These are phyloP conservation scores for Odontocolon sp. DNA, from an alignment of 2,888 invertebrate genomes.

Conservation along the genomic window DNA sequence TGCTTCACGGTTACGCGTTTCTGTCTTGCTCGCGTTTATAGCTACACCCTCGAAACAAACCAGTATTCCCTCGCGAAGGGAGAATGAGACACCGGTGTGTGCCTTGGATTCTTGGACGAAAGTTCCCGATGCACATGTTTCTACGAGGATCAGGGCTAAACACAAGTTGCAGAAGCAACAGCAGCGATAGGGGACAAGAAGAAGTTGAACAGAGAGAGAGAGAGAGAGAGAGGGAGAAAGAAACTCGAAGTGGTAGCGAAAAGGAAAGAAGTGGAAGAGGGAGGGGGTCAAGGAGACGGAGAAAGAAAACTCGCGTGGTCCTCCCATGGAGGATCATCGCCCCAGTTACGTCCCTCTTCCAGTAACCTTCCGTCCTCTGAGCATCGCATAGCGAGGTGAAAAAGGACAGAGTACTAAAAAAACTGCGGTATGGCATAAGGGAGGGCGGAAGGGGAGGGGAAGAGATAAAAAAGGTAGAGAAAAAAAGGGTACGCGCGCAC, in stretches of 20 bases:
- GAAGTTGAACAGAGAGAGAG: slow-evolving; percentile 49
- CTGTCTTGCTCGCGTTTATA: slow-evolving; percentile 31
- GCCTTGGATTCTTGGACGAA: slow-evolving; percentile 48
- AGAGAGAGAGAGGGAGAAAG: slow-evolving; percentile 25
- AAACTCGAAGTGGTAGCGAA: slow-evolving; percentile 16
- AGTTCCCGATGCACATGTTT: slow-evolving; percentile 45
- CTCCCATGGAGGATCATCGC: slow-evolving; percentile 72
- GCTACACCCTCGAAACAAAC: slow-evolving; percentile 60
- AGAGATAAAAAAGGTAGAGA: slow-evolving; percentile 23
- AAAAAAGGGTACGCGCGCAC: slow-evolving; percentile 51
- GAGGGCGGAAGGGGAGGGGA: slow-evolving; percentile 17
- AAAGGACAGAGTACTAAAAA: slow-evolving; percentile 28
- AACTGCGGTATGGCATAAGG: not conserved
- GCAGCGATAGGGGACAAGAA: slow-evolving; percentile 52
- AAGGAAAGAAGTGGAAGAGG: slow-evolving; percentile 48
- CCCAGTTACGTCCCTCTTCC: slow-evolving; percentile 76
- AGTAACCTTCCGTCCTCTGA: slow-evolving; percentile 69
- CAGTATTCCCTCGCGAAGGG: slow-evolving; percentile 60
- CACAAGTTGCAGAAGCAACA: slow-evolving; percentile 12
- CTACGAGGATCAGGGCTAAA: not conserved
- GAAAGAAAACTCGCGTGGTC: slow-evolving; percentile 57
- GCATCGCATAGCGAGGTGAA: slow-evolving; percentile 45
- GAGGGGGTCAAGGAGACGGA: slow-evolving; percentile 61
- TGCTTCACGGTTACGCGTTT: slow-evolving; percentile 53
- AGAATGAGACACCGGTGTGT: slow-evolving; percentile 21